A percentile compares a stretch with the other conserved stretches of the same genome.
Conservation (phyloP, 1,140 invertebrate genomes). For the Limonius californicus region DNA sequence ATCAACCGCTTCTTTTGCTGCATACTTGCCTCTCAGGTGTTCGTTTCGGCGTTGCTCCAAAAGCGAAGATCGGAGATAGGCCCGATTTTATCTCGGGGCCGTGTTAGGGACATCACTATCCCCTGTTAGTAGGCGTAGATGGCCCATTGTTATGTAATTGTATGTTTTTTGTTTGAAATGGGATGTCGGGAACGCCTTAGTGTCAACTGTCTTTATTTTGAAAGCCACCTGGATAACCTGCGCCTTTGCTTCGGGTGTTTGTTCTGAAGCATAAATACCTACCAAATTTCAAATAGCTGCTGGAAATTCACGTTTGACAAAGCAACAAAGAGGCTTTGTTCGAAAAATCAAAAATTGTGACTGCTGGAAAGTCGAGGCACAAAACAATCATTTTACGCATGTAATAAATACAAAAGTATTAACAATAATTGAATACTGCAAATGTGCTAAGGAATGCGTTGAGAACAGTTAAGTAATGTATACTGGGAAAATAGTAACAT, state of each 20-base stretch:
- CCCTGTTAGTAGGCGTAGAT: constrained; percentile 48
- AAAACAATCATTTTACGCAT: too few relatives aligned
- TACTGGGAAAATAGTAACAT: too few relatives aligned
- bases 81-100: constrained; percentile 39
- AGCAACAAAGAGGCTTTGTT: too few relatives aligned
- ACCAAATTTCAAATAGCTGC: too few relatives aligned
- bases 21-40: constrained; percentile 36
- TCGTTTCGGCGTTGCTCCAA: constrained; percentile 34
- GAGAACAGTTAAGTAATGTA: too few relatives aligned
- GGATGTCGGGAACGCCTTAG: constrained; percentile 44
- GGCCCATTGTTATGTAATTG: constrained; percentile 47
- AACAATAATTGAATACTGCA: too few relatives aligned
- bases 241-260: background rate
- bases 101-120: constrained; percentile 45
- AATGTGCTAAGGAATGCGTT: too few relatives aligned
- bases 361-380: too few relatives aligned
- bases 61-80: constrained; percentile 40
- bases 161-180: constrained; percentile 46
- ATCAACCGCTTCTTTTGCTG: constrained; percentile 35
- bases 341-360: too few relatives aligned
- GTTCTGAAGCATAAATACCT: background rate
- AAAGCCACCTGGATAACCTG: constrained; percentile 38
- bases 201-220: constrained; percentile 43
- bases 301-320: too few relatives aligned
- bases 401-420: too few relatives aligned